Conservation (phyloP, 2,797 vertebrate species). For the Acanthornis magna region DNA sequence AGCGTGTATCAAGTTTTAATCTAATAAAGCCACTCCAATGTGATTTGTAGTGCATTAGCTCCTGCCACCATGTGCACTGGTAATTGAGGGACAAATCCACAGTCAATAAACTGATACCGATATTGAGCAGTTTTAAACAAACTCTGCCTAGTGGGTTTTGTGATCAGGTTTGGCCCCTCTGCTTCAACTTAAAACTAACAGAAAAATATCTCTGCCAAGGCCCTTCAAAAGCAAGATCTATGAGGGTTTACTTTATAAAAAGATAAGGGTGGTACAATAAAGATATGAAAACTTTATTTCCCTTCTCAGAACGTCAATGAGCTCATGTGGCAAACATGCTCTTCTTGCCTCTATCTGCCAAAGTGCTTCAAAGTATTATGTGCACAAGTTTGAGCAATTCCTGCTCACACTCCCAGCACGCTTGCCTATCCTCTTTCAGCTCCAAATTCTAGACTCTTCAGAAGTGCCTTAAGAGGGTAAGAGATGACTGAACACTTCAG, state of each 20-base stretch:
- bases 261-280: slow-evolving; percentile 46
- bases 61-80: not conserved
- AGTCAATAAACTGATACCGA: slow-evolving; percentile 14
- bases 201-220: not conserved
- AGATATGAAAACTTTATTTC: slow-evolving; percentile 41
- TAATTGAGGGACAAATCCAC: slow-evolving; percentile 23
- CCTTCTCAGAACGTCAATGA: not conserved
- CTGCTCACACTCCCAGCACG: not conserved
- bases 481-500: not conserved
- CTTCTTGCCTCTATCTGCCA: not conserved
- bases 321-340: not conserved
- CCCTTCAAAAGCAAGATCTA: slow-evolving; percentile 38
- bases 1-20: not conserved
- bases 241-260: not conserved
- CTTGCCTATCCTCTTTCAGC: not conserved
- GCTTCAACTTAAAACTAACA: slow-evolving; percentile 30
- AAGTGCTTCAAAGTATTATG: not conserved
- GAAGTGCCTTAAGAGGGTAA: not conserved
- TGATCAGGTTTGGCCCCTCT: not conserved
- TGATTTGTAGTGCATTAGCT: not conserved
- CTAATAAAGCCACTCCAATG: not conserved
- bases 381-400: slow-evolving; percentile 1
- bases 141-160: not conserved
- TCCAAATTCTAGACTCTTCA: not conserved
- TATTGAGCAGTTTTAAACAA: slow-evolving; percentile 9